Evolutionary conservation across 2,797 vertebrate genomes (phyloP), one percentile per base, ranked within the genome.

Genomic region (Buceros bicornis): DNA sequence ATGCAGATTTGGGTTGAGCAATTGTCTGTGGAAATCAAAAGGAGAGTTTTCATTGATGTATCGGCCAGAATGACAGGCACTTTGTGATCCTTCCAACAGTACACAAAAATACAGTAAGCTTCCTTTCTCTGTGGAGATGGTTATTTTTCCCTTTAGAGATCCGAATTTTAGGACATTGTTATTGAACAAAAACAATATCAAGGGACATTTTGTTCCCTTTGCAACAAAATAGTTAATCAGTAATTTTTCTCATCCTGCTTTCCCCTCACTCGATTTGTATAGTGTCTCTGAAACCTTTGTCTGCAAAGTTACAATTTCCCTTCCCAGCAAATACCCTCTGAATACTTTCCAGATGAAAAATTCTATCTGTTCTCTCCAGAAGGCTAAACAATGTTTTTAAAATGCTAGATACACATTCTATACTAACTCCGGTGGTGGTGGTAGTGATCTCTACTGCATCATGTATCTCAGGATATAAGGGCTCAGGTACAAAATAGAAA

Each of bases 291-390:
- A 43, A 94, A 65, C 29, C 28, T 82, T 87, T 89, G 50, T 51
- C 64, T 80, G 67, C 45, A 67, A 24, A 74, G 85, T 60, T 92
- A 84, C 76, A 94, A 82, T 61, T 67, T 89, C 67, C 60, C 71
- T 82, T 89, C 67, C 64, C 71, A 71, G 56, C 67, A 90, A 93
- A 93, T 70, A 87, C 21, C 16, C 48, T 93, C 77, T 54, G 87
- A 93, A 93, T 92, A 91, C 57, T 92, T 96, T 95, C 94, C 91
- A 94, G 94, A 94, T 90, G 92, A 94, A 94, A 96, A 94, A 56
- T 65, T 85, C 71, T 54, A 65, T 81, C 82, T 67, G 33, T 61
- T 79, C 71, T 67, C 53, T 95, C 83, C 42, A 82, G 70, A 64
- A 95, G 71, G 78, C 74, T 84, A 81, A 95, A 58, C n/a, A 76